These are phyloP conservation scores for Malurus splendens DNA, from an alignment of 2,797 vertebrate species.

Conservation along the genomic window DNA sequence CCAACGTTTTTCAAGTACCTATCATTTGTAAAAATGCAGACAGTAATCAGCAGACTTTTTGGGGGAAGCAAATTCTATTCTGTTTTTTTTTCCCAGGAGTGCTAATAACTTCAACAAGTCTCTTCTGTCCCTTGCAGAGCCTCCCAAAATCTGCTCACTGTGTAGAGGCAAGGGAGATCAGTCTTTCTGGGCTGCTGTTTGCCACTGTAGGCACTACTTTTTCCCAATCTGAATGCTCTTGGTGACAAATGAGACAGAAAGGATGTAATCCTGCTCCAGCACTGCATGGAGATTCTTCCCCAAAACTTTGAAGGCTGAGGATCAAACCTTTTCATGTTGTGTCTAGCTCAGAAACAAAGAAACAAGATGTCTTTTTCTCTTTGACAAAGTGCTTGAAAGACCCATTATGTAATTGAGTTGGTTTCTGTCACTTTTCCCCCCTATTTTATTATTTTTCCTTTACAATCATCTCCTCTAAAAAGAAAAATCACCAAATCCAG, in stretches of 20 bases:
- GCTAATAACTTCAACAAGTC: background rate
- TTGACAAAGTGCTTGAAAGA: background rate
- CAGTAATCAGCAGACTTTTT: background rate
- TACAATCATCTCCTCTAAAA: background rate
- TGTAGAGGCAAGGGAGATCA: background rate
- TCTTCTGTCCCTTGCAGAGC: background rate
- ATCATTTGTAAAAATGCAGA: background rate
- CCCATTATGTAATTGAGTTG: background rate
- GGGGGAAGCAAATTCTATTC: background rate
- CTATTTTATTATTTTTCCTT: too few species aligned
- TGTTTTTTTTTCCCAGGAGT: background rate
- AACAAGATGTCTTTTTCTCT: background rate
- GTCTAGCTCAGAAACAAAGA: background rate
- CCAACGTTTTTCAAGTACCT: background rate
- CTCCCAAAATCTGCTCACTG: background rate
- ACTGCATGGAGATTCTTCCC: background rate
- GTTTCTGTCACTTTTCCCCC: rapidly evolving
- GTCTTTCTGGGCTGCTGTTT: background rate
- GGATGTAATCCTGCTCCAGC: background rate
- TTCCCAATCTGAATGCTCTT: background rate
- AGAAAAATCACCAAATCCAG: background rate
- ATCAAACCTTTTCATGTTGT: background rate
- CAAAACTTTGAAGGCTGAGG: background rate
- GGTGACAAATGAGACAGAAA: background rate
- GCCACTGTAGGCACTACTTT: background rate